Percentiles rank a stretch among this genome's conserved stretches.
These are phyloP conservation scores for Echeneis naucrates DNA, from an alignment of 2,797 vertebrate genomes.

Conservation along the genomic window DNA sequence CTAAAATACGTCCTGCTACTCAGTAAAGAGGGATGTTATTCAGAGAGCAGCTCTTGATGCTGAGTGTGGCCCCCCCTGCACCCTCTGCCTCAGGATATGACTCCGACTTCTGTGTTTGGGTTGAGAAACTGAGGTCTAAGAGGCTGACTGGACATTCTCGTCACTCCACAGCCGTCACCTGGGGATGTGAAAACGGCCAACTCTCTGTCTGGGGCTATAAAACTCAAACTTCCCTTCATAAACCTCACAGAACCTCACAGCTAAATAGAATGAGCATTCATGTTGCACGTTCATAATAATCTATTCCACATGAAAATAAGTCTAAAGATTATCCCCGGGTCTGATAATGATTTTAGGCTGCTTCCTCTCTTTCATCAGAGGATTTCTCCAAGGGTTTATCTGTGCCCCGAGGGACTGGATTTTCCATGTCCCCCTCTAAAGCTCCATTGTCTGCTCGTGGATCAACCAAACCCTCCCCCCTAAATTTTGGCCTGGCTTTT, in stretches of 20 bases:
- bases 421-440: conserved; percentile 20
- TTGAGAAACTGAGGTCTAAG: conserved; percentile 12
- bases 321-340: neutral
- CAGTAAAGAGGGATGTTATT: conserved; percentile 7
- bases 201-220: conserved; percentile 2
- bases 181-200: conserved; percentile 7
- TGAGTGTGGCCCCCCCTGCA: conserved; percentile 35
- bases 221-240: neutral
- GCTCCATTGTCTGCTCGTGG: conserved; percentile 31
- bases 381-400: conserved; percentile 25
- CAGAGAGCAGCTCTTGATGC: conserved; percentile 7
- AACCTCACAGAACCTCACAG: neutral
- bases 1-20: conserved; percentile 32
- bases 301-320: neutral
- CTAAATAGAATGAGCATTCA: conserved; percentile 7
- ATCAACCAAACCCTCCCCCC: conserved; percentile 20
- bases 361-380: neutral
- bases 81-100: conserved; percentile 30
- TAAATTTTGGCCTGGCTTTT: conserved; percentile 12
- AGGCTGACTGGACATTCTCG: conserved; percentile 23
- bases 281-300: conserved; percentile 4
- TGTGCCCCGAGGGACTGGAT: neutral
- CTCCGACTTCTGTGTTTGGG: conserved; percentile 13
- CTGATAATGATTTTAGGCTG: conserved; percentile 20
- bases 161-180: conserved; percentile 37